Evolutionary conservation across 2,888 invertebrate genomes (phyloP).

Genomic region (Bellardia bayeri): DNA sequence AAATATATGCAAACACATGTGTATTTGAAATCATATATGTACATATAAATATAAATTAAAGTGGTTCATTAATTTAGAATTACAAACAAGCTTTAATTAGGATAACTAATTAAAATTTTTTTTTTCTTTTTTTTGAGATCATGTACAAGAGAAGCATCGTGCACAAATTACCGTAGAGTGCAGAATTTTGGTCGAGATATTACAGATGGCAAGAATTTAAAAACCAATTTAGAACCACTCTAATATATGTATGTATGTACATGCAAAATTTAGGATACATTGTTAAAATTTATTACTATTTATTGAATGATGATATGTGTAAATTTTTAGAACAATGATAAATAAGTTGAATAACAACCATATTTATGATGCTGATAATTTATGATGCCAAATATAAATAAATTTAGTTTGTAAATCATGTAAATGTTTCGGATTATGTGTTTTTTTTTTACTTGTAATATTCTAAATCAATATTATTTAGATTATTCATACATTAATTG

Average conservation of each 20-base stretch:
- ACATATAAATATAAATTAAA: neutral
- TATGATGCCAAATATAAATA: constrained; percentile 19
- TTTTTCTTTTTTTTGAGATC: too few relatives aligned
- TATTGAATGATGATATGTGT: neutral
- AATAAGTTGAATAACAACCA: constrained; percentile 21
- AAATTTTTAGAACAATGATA: neutral
- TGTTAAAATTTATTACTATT: constrained; percentile 8
- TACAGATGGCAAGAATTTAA: too few relatives aligned
- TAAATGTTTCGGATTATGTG: neutral
- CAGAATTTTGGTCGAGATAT: too few relatives aligned
- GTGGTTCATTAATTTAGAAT: too few relatives aligned
- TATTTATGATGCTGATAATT: constrained; percentile 4
- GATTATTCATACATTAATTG: neutral
- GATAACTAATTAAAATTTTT: too few relatives aligned
- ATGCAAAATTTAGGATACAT: neutral
- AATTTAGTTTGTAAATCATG: constrained; percentile 22
- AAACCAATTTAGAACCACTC: too few relatives aligned
- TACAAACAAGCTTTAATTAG: too few relatives aligned
- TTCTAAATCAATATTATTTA: neutral
- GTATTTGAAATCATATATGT: neutral
- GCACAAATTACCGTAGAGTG: too few relatives aligned
- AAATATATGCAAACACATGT: neutral
- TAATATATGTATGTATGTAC: neutral
- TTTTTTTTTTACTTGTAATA: neutral
- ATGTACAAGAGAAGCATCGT: too few relatives aligned